These are phyloP conservation scores for Tetraodon nigroviridis DNA, from an alignment of 2,113 vertebrate species.

Conservation along the genomic window DNA sequence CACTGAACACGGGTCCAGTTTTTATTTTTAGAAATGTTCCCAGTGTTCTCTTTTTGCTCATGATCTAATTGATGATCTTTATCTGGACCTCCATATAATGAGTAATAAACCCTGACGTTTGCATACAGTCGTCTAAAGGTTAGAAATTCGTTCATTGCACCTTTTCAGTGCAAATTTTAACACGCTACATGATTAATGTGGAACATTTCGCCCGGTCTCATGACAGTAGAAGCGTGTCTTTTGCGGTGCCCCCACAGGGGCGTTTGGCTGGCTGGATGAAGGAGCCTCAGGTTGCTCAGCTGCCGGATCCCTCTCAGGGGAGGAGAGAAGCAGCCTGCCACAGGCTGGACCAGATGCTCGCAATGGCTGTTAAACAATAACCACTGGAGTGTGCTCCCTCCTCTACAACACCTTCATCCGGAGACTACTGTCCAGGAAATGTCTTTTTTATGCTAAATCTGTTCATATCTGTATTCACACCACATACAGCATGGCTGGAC, in stretches of 20 bases:
- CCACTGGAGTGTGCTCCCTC: constrained; percentile 44
- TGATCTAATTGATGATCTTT: no score
- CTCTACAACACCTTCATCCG: background rate
- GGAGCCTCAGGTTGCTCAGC: constrained; percentile 56
- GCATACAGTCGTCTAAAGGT: no score
- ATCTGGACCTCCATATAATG: no score
- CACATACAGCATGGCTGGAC: background rate
- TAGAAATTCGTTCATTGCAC: no score
- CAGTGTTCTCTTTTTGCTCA: no score
- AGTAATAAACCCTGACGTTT: no score
- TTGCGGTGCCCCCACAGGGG: constrained; percentile 21
- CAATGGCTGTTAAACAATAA: constrained; percentile 54
- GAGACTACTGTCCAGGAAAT: constrained; percentile 9
- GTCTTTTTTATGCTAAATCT: background rate
- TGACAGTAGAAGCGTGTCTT: background rate
- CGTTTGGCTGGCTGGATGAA: constrained; percentile 18
- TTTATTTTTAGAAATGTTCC: no score
- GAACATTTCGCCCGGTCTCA: no score
- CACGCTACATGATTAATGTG: no score
- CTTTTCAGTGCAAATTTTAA: no score
- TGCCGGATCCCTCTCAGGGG: constrained; percentile 47
- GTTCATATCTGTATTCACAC: background rate
- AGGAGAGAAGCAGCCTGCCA: constrained; percentile 18
- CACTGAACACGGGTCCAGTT: no score
- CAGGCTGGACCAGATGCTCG: constrained; percentile 52